Percentiles rank a stretch among this genome's conserved stretches.
Evolutionary conservation across 37 sponge, comb jelly and placozoan species (phyloP).

Genomic region (Geodia barretti): DNA sequence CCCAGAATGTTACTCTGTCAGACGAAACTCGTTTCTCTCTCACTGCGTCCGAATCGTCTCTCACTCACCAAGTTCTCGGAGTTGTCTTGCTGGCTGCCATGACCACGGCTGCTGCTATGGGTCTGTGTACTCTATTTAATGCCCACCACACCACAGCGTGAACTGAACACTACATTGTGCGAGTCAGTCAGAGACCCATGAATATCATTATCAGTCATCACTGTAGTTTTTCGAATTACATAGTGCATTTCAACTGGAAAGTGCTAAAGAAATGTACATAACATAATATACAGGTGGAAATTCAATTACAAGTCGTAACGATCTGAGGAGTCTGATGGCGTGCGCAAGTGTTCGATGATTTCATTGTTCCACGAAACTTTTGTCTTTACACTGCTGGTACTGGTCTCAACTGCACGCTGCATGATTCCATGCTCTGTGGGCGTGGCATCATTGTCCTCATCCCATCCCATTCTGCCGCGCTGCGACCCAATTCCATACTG

Average conservation of each 20-base stretch:
- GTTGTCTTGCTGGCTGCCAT: not conserved
- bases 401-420: not conserved
- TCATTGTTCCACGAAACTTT: conserved; percentile 13
- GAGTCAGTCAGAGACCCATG: not conserved
- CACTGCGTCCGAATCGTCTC: not conserved
- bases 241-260: too few species aligned
- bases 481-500: not conserved
- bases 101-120: conserved; percentile 22
- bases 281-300: not conserved
- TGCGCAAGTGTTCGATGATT: conserved; percentile 2
- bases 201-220: not conserved
- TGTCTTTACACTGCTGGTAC: not conserved
- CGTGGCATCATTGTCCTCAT: not conserved
- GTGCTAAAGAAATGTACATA: not conserved
- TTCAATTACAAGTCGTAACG: not conserved
- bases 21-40: not conserved
- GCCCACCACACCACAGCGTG: too few species aligned
- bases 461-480: not conserved
- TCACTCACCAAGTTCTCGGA: not conserved
- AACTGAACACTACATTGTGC: too few species aligned
- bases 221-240: too few species aligned
- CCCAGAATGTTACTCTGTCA: not conserved
- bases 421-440: not conserved
- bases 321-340: conserved; percentile 7
- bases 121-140: conserved; percentile 19